phyloP scores from a whole-genome alignment of 2,797 vertebrate species.

The Chelmon rostratus region DNA sequence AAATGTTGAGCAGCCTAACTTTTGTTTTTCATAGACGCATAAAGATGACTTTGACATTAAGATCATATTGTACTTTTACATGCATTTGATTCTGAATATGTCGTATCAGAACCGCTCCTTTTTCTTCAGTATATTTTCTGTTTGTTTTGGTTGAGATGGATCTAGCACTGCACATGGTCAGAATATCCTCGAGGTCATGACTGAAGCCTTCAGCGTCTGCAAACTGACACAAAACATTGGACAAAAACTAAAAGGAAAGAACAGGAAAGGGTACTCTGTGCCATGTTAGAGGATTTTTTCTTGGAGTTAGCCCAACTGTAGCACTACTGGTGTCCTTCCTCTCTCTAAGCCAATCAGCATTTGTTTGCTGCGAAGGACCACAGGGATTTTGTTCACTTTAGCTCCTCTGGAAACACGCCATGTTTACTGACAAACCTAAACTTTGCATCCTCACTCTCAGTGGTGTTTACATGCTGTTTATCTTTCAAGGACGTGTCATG shows the following conservation, averaged over 20 bases:
- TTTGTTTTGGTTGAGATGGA: not conserved
- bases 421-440: not conserved
- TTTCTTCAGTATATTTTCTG: too few species aligned
- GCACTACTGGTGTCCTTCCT: not conserved
- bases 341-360: slow-evolving; percentile 12
- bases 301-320: not conserved
- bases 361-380: slow-evolving; percentile 7
- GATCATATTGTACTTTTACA: not conserved
- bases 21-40: not conserved
- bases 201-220: not conserved
- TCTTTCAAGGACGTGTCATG: not conserved
- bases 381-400: not conserved
- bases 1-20: not conserved
- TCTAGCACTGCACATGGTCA: not conserved
- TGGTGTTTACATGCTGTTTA: not conserved
- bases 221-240: not conserved
- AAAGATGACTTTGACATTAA: not conserved
- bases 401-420: slow-evolving; percentile 3
- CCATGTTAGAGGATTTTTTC: not conserved
- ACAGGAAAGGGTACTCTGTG: not conserved
- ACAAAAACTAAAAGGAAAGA: not conserved
- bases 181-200: not conserved
- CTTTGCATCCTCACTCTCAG: not conserved
- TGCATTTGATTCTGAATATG: not conserved
- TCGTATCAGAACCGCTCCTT: not conserved